phyloP scores from a whole-genome alignment of 2,113 vertebrate species.

The Carassius carassius region DNA sequence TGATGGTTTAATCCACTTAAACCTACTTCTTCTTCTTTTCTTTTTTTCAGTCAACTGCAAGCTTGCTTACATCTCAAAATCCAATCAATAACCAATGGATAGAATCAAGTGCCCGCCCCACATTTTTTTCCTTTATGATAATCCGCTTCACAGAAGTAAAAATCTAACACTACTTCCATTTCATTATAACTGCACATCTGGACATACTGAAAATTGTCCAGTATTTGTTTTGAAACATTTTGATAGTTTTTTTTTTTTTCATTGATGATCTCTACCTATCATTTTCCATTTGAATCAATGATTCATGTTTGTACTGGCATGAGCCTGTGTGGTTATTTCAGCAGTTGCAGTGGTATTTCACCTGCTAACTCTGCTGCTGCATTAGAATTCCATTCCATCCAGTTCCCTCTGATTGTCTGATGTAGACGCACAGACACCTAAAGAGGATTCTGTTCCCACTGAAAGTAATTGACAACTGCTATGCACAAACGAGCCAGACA shows the following conservation, averaged over 20 bases:
- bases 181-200: neutral
- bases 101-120: no score
- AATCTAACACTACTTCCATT: neutral
- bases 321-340: neutral
- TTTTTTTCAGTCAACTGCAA: neutral
- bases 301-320: neutral
- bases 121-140: no score
- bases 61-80: neutral
- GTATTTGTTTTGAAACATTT: neutral
- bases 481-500: constrained; percentile 17
- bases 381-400: constrained; percentile 12
- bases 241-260: neutral
- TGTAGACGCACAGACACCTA: constrained; percentile 32
- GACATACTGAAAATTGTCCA: neutral
- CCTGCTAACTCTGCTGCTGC: constrained; percentile 58
- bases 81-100: neutral
- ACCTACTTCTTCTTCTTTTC: no score
- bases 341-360: constrained; percentile 57
- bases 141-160: neutral
- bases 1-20: no score
- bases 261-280: neutral
- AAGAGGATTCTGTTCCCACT: constrained; percentile 10
- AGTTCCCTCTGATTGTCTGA: neutral
- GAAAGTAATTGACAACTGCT: constrained; percentile 43
- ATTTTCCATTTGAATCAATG: neutral